These are phyloP conservation scores for Mythimna pallens DNA, from an alignment of 2,888 invertebrate species.

Conservation along the genomic window DNA sequence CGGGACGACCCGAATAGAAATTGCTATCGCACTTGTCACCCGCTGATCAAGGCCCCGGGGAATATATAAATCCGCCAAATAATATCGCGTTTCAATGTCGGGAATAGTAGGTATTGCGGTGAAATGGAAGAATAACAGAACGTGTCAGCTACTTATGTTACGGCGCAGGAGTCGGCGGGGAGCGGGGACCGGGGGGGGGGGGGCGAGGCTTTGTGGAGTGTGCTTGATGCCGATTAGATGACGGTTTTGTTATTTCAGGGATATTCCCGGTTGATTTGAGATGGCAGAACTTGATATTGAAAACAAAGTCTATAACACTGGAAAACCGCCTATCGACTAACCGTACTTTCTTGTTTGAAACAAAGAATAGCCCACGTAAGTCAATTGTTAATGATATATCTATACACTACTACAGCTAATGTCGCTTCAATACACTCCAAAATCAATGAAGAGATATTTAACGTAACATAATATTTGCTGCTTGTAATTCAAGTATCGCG, in stretches of 20 bases:
- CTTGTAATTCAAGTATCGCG: constrained; percentile 24
- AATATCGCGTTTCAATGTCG: constrained; percentile 64
- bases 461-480: constrained; percentile 31
- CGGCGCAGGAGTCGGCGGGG: constrained; percentile 28
- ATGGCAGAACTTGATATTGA: constrained; percentile 7
- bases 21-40: constrained; percentile 70
- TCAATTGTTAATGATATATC: neutral
- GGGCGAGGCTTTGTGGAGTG: neutral
- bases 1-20: constrained; percentile 63
- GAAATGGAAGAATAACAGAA: constrained; percentile 55
- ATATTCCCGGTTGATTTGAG: constrained; percentile 1
- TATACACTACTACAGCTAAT: neutral
- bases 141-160: constrained; percentile 45
- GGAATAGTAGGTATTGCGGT: constrained; percentile 36
- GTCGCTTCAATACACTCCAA: neutral
- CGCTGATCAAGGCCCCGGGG: constrained; percentile 61
- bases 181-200: neutral
- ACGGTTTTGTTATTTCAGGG: constrained; percentile 13
- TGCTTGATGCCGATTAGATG: constrained; percentile 22
- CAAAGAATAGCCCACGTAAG: too few species aligned
- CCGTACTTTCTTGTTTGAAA: too few species aligned
- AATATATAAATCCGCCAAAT: constrained; percentile 64
- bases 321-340: too few species aligned
- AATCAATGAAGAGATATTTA: constrained; percentile 2
- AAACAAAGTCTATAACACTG: neutral